Base-by-base conservation (phyloP, 1,140 invertebrate genomes). In the Catajapyx aquilonaris region DNA sequence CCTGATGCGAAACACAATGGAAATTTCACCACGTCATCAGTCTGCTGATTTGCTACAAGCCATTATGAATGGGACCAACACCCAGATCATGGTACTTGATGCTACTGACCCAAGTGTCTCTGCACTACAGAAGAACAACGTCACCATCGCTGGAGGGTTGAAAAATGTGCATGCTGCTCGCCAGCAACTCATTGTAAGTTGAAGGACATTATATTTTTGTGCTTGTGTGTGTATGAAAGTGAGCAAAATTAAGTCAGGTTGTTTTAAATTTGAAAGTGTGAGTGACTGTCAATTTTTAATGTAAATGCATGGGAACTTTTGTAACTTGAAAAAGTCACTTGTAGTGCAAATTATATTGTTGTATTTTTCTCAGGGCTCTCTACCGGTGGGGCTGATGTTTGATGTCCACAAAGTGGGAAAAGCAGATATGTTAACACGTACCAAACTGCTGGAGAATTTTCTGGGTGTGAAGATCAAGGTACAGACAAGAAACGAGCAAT, bases 1-100 rank as follows among this genome's bases (percentile, higher is more conserved):
- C 35, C 64, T 71, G 43, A 79, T 93, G 3, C 81, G 84, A 51
- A 86, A 90, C 71, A 76, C 79, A 11, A 69, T 94, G 64, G 87
- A 94, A 57, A 87, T 95, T 33, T 86, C 86, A 0, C 79, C 86
- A 0, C 81, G 88, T 52, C 86, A 93, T 56, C 88, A 94, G 57
- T 60, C 71, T 35, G 77, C 83, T 46, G 84, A 94, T 1, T 68
- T 86, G 36, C 59, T 94, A 31, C 80, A 86, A 50, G 65, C 70
- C 41, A 88, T 91, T 19, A 85, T 84, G 73, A 71, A 81, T 45
- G 67, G 70, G 34, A 94, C 86, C 4, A 72, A 69, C 18, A 80
- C 81, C 3, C 73, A 81, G 53, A 88, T 95, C 41, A 76, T 81
- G 58, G 83, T 86, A 53, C 78, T 80, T 2, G 81, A 87, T 56